These are phyloP conservation scores for Dicrurus megarhynchus DNA, from an alignment of 2,113 vertebrate genomes.

Conservation along the genomic window DNA sequence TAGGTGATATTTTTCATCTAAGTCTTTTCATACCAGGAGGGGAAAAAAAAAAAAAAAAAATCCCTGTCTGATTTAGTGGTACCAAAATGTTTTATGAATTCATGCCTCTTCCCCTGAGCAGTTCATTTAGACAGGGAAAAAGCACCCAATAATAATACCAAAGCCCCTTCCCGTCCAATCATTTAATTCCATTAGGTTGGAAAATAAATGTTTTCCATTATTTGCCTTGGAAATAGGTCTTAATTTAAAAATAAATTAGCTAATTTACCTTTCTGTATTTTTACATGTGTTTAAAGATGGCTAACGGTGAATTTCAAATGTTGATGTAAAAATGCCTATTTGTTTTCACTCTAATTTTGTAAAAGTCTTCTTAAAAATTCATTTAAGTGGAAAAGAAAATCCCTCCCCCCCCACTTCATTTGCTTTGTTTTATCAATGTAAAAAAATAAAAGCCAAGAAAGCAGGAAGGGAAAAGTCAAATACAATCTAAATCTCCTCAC, in stretches of 20 bases:
- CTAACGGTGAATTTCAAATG: not conserved
- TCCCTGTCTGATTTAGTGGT: not conserved
- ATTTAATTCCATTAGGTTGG: constrained; percentile 19
- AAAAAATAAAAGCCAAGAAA: not conserved
- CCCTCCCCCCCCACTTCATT: not conserved
- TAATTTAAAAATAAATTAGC: constrained; percentile 58
- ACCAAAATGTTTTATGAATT: constrained; percentile 20
- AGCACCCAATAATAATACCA: constrained; percentile 60
- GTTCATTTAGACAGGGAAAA: constrained; percentile 31
- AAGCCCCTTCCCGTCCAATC: constrained; percentile 15
- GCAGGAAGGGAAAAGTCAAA: not conserved
- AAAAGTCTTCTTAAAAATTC: not conserved
- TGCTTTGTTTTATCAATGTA: not conserved
- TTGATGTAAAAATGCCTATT: not conserved
- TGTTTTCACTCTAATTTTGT: not conserved
- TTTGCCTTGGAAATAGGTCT: constrained; percentile 52
- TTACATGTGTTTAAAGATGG: constrained; percentile 36
- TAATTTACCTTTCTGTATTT: constrained; percentile 51
- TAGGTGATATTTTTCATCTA: constrained; percentile 7
- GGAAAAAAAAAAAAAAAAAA: not conserved
- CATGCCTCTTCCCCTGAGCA: constrained; percentile 5
- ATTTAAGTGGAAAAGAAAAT: not conserved
- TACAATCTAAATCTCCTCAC: not conserved
- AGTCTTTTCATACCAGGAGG: not conserved
- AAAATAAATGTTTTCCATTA: constrained; percentile 58